phyloP scores from a whole-genome alignment of 2,888 invertebrate genomes.

The Sinelater perroti region DNA sequence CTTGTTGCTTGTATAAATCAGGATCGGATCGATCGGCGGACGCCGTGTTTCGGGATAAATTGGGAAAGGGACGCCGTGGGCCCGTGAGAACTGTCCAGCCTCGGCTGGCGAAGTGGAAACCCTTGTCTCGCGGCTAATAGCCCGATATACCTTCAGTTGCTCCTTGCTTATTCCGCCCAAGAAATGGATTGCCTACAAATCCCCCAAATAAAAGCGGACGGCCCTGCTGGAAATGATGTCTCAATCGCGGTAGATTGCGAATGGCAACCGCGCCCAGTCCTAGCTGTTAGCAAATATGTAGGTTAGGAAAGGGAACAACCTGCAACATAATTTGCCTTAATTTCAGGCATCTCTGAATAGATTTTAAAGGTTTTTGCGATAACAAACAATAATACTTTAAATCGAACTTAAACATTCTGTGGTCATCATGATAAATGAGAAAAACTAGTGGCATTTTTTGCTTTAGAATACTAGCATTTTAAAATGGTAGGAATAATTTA shows the following conservation, averaged over 20 bases:
- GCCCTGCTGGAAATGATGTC: constrained; percentile 20
- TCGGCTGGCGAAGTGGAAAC: constrained; percentile 42
- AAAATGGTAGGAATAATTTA: no score
- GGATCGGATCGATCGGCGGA: constrained; percentile 11
- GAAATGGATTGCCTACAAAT: constrained; percentile 33
- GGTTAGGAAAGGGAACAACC: no score
- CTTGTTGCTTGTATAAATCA: constrained; percentile 23
- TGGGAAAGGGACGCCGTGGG: constrained; percentile 19
- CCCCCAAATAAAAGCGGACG: constrained; percentile 27
- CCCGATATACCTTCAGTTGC: constrained; percentile 34
- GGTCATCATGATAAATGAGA: no score
- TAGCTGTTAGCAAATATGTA: no score
- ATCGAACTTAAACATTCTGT: no score
- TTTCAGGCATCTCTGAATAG: no score
- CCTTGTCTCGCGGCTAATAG: constrained; percentile 42
- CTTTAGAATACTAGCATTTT: no score
- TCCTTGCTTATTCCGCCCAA: constrained; percentile 26
- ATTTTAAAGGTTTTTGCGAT: no score
- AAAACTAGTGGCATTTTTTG: no score
- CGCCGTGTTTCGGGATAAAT: constrained; percentile 21
- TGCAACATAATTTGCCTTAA: no score
- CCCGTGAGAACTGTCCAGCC: constrained; percentile 37
- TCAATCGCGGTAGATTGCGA: constrained; percentile 4
- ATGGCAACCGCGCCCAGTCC: no score
- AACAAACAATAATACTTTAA: no score